These are phyloP conservation scores for Drosophila subsilvestris DNA, from an alignment of 2,888 invertebrate genomes.

Conservation along the genomic window DNA sequence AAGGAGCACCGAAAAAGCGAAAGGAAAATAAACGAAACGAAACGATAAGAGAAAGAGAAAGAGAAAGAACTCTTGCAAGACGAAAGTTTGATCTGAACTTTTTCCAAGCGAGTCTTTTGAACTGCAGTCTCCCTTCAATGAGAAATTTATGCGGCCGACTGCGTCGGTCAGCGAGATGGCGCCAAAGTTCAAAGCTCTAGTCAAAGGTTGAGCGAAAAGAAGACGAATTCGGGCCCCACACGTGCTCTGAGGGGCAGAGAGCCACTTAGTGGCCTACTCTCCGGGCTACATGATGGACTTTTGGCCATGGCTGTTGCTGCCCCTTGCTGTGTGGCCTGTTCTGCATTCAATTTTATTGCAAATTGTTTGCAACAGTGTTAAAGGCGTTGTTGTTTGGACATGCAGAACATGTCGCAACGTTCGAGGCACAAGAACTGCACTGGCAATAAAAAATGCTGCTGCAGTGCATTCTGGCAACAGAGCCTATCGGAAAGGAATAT, in stretches of 20 bases:
- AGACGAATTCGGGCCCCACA: background rate
- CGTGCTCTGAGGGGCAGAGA: conserved; percentile 3
- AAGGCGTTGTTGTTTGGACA: conserved; percentile 48
- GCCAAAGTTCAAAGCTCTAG: conserved; percentile 77
- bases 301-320: conserved; percentile 29
- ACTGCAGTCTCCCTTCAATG: conserved; percentile 28
- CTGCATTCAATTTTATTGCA: conserved; percentile 68
- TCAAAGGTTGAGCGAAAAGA: conserved; percentile 40
- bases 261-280: conserved; percentile 59
- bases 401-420: conserved; percentile 67
- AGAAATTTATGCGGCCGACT: conserved; percentile 70
- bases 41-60: conserved; percentile 13
- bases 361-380: conserved; percentile 68
- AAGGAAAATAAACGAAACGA: background rate
- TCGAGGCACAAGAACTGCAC: conserved; percentile 25
- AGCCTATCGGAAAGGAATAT: background rate
- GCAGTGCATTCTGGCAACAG: conserved; percentile 3
- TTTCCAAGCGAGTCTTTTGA: conserved; percentile 47
- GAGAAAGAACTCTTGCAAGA: conserved; percentile 28
- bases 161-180: conserved; percentile 74
- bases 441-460: conserved; percentile 8
- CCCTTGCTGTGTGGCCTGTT: conserved; percentile 19
- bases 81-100: conserved; percentile 59
- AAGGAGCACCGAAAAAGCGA: background rate
- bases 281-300: conserved; percentile 58